phyloP scores from a whole-genome alignment of 2,888 invertebrate genomes.

The Cosmorhoe ocellata region DNA sequence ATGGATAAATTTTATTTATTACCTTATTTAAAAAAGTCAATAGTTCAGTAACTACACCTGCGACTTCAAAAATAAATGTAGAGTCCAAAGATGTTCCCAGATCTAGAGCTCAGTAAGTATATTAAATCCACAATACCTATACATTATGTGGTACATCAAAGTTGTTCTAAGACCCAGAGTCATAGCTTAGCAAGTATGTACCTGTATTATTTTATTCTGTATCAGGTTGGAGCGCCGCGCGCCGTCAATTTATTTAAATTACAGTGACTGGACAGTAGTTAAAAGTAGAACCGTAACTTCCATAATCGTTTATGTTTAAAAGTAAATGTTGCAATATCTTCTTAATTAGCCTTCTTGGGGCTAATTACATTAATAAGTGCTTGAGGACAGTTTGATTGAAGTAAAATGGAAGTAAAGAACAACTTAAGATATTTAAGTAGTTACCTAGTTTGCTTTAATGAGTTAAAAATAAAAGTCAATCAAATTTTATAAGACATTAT shows the following conservation, averaged over 20 bases:
- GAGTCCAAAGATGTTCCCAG: too few relatives aligned
- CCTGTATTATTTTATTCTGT: slow-evolving; percentile 7
- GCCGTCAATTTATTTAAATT: slow-evolving; percentile 55
- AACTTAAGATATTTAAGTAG: slow-evolving; percentile 16
- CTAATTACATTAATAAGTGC: slow-evolving; percentile 33
- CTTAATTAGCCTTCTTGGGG: slow-evolving; percentile 32
- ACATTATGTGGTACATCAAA: too few relatives aligned
- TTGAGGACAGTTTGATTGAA: slow-evolving; percentile 32
- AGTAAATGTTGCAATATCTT: slow-evolving; percentile 34
- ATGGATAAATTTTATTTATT: too few relatives aligned
- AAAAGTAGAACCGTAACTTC: slow-evolving; percentile 42
- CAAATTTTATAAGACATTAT: slow-evolving; percentile 4
- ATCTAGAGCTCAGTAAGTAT: too few relatives aligned
- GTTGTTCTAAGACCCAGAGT: too few relatives aligned
- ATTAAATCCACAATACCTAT: too few relatives aligned
- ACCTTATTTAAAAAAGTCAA: too few relatives aligned
- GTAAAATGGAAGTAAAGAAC: slow-evolving; percentile 22
- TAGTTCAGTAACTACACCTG: too few relatives aligned
- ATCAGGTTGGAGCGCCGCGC: slow-evolving; percentile 13
- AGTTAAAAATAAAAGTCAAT: too few relatives aligned
- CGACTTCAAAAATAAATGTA: too few relatives aligned
- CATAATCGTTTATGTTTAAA: slow-evolving; percentile 32
- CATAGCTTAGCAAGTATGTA: too few relatives aligned
- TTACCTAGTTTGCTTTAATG: slow-evolving; percentile 22
- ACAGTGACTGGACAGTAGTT: slow-evolving; percentile 43